Conservation (phyloP, 2,113 vertebrate species). For the Candoia aspera region DNA sequence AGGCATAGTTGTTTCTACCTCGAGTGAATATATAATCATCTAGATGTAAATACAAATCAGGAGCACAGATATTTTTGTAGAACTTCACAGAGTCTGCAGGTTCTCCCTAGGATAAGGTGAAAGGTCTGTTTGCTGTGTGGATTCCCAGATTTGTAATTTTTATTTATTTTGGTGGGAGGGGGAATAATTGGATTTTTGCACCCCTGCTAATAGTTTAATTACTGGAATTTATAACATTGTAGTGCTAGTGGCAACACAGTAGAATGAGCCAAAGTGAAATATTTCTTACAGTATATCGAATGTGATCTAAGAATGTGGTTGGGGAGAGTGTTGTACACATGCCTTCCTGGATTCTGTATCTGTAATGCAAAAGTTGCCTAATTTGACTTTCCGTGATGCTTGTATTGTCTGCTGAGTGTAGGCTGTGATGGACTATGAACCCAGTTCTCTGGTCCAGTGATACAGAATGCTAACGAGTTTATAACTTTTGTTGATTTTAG, state of each 20-base stretch:
- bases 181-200: background rate
- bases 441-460: background rate
- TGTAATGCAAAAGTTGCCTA: conserved; percentile 30
- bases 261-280: background rate
- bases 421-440: background rate
- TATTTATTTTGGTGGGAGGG: background rate
- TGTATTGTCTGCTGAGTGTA: conserved; percentile 18
- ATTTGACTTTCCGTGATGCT: conserved; percentile 31
- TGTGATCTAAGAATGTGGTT: background rate
- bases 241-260: background rate
- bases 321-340: background rate
- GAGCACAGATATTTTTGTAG: background rate
- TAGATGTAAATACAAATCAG: background rate
- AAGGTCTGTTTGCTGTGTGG: background rate
- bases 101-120: background rate
- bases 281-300: background rate
- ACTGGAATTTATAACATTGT: background rate
- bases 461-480: background rate
- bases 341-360: conserved; percentile 15
- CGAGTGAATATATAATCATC: background rate
- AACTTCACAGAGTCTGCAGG: too few species aligned
- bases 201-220: background rate
- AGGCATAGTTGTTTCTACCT: background rate
- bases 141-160: background rate
- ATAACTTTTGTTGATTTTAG: background rate